A percentile compares a stretch with the other conserved stretches of the same genome.
Evolutionary conservation across 1,140 invertebrate genomes (phyloP).

Genomic region (Drosophila aff.): DNA sequence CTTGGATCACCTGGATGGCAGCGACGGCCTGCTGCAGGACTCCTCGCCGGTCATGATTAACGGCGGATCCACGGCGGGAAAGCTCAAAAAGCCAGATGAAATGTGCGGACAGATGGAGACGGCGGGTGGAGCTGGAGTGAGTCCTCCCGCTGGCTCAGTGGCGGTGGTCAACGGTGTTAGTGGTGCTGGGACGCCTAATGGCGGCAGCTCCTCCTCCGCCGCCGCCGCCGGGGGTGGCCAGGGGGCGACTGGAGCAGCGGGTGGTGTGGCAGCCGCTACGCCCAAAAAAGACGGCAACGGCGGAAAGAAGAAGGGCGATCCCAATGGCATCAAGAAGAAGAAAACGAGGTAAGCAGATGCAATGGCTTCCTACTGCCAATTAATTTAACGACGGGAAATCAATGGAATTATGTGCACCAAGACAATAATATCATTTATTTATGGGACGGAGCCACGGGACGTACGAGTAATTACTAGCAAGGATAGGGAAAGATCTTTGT

Average conservation of each 20-base stretch:
- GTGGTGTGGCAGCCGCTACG: conserved; percentile 37
- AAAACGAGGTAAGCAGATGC: conserved; percentile 92
- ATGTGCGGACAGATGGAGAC: conserved; percentile 64
- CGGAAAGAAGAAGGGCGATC: conserved; percentile 93
- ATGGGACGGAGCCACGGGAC: conserved; percentile 32
- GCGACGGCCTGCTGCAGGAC: conserved; percentile 58
- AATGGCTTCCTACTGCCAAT: conserved; percentile 39
- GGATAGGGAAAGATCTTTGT: not conserved
- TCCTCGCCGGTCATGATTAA: conserved; percentile 52
- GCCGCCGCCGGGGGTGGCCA: conserved; percentile 8
- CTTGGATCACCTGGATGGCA: conserved; percentile 51
- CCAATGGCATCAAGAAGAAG: conserved; percentile 96
- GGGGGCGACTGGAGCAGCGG: conserved; percentile 26
- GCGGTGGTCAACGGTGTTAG: conserved; percentile 38
- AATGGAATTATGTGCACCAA: conserved; percentile 67
- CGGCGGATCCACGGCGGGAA: conserved; percentile 41
- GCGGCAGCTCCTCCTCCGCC: conserved; percentile 29
- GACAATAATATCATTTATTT: conserved; percentile 38
- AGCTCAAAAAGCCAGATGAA: conserved; percentile 75
- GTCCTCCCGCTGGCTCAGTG: conserved; percentile 15
- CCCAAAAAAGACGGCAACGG: conserved; percentile 87
- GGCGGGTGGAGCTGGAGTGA: conserved; percentile 12
- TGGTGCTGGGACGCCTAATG: conserved; percentile 36
- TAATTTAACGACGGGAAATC: conserved; percentile 83
- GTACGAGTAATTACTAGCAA: conserved; percentile 53